Percentiles rank a stretch among this genome's conserved stretches.
Conservation (phyloP, 2,113 vertebrate species). For the Prunella fulvescens region DNA sequence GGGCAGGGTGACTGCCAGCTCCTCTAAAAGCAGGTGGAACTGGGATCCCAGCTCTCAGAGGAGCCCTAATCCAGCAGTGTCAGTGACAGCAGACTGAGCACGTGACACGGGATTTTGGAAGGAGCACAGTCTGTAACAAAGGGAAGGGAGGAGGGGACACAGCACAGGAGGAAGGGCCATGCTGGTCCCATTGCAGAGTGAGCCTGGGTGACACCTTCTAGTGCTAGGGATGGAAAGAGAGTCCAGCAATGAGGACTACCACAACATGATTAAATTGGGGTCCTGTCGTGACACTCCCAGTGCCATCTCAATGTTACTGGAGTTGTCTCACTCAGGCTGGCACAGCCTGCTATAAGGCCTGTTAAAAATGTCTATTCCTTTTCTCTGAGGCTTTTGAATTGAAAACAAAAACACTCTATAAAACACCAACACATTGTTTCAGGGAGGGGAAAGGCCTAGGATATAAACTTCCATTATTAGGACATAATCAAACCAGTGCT, state of each 20-base stretch:
- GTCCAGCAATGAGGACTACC: neutral
- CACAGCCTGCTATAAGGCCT: neutral
- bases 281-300: neutral
- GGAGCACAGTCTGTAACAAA: neutral
- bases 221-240: neutral
- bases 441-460: neutral
- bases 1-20: neutral
- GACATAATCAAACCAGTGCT: neutral
- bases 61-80: neutral
- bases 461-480: neutral
- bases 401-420: neutral
- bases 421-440: neutral
- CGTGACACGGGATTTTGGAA: neutral
- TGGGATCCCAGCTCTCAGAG: neutral
- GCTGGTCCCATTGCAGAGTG: neutral
- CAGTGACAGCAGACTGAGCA: neutral
- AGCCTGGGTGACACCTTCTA: neutral
- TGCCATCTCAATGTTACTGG: neutral
- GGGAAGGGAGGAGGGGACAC: neutral
- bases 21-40: neutral
- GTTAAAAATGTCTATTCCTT: neutral
- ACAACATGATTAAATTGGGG: neutral
- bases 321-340: neutral
- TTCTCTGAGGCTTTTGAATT: neutral
- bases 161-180: neutral